phyloP scores from a whole-genome alignment of 2,113 vertebrate species.

The Dasypus novemcinctus region DNA sequence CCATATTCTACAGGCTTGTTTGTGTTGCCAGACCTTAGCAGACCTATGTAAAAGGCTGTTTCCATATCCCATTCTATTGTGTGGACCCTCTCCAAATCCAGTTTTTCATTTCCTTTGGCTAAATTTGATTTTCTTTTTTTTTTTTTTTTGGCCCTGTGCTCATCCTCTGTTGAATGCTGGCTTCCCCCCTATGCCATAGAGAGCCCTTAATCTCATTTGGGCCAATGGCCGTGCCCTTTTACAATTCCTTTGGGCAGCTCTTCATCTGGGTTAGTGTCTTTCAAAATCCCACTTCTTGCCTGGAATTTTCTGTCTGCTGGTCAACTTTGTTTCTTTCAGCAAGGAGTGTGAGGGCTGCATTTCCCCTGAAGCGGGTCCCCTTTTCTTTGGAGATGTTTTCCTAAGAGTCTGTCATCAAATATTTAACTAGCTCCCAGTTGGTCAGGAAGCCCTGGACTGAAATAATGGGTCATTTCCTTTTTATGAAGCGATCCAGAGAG shows the following conservation, averaged over 20 bases:
- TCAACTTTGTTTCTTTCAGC: slow-evolving; percentile 6
- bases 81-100: slow-evolving; percentile 66
- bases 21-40: slow-evolving; percentile 60
- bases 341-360: background rate
- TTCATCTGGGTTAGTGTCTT: slow-evolving; percentile 60
- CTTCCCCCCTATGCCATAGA: background rate
- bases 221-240: slow-evolving; percentile 63
- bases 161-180: slow-evolving; percentile 55
- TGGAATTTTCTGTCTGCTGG: background rate
- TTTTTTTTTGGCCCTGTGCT: background rate
- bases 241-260: slow-evolving; percentile 52
- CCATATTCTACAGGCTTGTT: slow-evolving; percentile 37
- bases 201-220: slow-evolving; percentile 52
- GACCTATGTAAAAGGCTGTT: slow-evolving; percentile 37
- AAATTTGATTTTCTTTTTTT: slow-evolving; percentile 16
- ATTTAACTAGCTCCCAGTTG: slow-evolving; percentile 35
- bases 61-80: slow-evolving; percentile 70
- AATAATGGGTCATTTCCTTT: slow-evolving; percentile 10
- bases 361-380: background rate
- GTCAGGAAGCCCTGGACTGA: slow-evolving; percentile 8
- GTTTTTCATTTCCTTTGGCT: slow-evolving; percentile 75
- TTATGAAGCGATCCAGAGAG: background rate
- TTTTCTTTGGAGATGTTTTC: background rate
- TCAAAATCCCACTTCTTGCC: background rate
- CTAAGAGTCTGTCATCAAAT: slow-evolving; percentile 20